Conservation (phyloP, 2,888 invertebrate species). For the Meganola albula region DNA sequence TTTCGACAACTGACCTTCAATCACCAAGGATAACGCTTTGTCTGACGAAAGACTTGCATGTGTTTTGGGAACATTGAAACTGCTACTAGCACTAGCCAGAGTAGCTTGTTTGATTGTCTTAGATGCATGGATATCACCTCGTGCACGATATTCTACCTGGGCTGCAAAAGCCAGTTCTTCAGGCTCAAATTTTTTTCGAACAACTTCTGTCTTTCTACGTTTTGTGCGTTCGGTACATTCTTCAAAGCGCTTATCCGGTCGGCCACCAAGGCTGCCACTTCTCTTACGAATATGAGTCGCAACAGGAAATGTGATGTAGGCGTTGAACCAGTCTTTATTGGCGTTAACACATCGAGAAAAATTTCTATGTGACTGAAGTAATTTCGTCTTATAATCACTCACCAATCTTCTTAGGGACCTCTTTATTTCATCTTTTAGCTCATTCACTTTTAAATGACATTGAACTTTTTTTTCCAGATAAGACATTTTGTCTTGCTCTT, state of each 20-base stretch:
- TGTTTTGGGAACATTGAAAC: neutral
- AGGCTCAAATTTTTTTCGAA: conserved; percentile 2
- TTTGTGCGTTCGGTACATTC: conserved; percentile 8
- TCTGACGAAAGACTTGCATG: neutral
- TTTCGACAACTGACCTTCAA: neutral
- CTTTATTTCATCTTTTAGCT: conserved; percentile 1
- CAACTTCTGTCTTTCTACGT: conserved; percentile 5
- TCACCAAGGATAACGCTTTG: neutral
- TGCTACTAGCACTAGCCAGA: too few relatives aligned
- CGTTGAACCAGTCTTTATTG: conserved; percentile 1
- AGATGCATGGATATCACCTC: conserved; percentile 6
- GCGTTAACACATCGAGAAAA: conserved; percentile 2
- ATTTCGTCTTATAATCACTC: conserved; percentile 1
- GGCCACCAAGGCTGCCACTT: conserved; percentile 2
- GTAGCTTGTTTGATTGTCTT: conserved; percentile 5
- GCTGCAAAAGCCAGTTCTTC: conserved; percentile 8
- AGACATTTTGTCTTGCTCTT: conserved; percentile 4
- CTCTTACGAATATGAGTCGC: neutral
- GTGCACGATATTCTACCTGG: conserved; percentile 7
- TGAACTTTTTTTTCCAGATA: conserved; percentile 4
- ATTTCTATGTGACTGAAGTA: neutral
- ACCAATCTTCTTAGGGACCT: conserved; percentile 1
- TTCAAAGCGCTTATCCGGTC: conserved; percentile 4
- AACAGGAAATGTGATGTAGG: neutral
- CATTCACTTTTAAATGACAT: conserved; percentile 2